Base-by-base conservation (phyloP, 2,797 vertebrate species). In the Graptemys geographica region DNA sequence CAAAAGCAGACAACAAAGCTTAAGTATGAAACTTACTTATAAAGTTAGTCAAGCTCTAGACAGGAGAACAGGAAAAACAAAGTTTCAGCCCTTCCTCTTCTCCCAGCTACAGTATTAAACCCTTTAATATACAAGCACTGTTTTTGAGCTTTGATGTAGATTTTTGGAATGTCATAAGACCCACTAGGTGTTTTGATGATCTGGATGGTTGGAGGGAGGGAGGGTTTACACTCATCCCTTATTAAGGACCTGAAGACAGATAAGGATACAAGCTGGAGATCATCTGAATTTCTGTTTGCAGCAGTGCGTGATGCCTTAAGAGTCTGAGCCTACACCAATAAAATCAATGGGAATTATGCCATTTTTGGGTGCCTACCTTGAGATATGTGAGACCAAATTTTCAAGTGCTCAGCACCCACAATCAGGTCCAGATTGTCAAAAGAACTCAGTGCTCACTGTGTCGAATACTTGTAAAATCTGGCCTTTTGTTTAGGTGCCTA, bases 221-320 rank as follows among this genome's bases (percentile, higher is more conserved):
- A 44, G 44, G 44, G 44, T 82, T 69, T 0, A 79, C 57, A 52
- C 31, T 92, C 7, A 85, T 80, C 28, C 47, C 69, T 91, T 79
- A 85, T 37, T 53, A 89, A 92, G 23, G 1, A 2, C 84, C 83
- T 78, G 31, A 78, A 89, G 47, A 84, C 59, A 82, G 7, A n/a
- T 81, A 16, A 93, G 82, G 53, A 78, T 88, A 1, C 49, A 86
- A 82, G 5, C 25, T 78, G 37, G 23, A 3, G 81, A 94, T 57
- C 51, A 87, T 56, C 83, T 92, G 28, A 47, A n/a, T 51, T 92
- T 41, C 79, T 83, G 79, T 81, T 83, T 92, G 65, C 81, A 96
- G 74, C 51, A 90, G 78, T 15, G 33, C 91, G 16, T 15, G 52
- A 47, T 59, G n/a, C 28, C 62, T 6, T 37, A 52, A 79, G 78